A percentile compares a stretch with the other conserved stretches of the same genome.
These are phyloP conservation scores for Eumerus sabulonum DNA, from an alignment of 2,888 invertebrate genomes.

Conservation along the genomic window DNA sequence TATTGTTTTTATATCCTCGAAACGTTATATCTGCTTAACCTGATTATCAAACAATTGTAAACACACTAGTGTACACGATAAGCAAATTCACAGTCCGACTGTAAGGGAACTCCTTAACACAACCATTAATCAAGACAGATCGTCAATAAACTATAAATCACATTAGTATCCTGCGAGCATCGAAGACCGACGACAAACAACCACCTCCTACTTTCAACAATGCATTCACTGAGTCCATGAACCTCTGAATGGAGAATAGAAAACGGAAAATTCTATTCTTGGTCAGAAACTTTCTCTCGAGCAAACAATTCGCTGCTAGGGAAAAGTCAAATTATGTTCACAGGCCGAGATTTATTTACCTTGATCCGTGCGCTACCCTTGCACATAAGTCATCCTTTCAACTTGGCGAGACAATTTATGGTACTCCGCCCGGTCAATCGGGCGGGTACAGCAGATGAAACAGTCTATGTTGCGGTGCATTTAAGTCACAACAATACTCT, in stretches of 20 bases:
- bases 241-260: not conserved
- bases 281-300: conserved; percentile 52
- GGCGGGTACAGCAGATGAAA: conserved; percentile 21
- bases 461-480: conserved; percentile 6
- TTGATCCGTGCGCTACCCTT: conserved; percentile 56
- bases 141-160: conserved; percentile 57
- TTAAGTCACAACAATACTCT: not conserved
- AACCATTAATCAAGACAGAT: conserved; percentile 53
- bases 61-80: not conserved
- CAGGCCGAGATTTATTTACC: conserved; percentile 60
- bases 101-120: conserved; percentile 25
- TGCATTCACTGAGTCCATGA: not conserved
- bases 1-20: too few relatives aligned
- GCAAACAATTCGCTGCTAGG: too few relatives aligned
- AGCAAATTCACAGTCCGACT: not conserved
- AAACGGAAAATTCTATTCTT: conserved; percentile 14
- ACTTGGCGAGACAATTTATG: conserved; percentile 42
- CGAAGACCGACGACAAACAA: too few relatives aligned
- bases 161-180: conserved; percentile 24
- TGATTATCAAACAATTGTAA: too few relatives aligned
- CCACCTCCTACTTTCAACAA: conserved; percentile 41
- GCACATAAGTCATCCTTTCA: conserved; percentile 57
- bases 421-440: conserved; percentile 28
- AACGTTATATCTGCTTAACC: too few relatives aligned
- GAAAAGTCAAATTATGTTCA: not conserved